Percentiles rank a stretch among this genome's conserved stretches.
Evolutionary conservation across 2,113 vertebrate genomes (phyloP).

Genomic region (Synodontis membranacea): DNA sequence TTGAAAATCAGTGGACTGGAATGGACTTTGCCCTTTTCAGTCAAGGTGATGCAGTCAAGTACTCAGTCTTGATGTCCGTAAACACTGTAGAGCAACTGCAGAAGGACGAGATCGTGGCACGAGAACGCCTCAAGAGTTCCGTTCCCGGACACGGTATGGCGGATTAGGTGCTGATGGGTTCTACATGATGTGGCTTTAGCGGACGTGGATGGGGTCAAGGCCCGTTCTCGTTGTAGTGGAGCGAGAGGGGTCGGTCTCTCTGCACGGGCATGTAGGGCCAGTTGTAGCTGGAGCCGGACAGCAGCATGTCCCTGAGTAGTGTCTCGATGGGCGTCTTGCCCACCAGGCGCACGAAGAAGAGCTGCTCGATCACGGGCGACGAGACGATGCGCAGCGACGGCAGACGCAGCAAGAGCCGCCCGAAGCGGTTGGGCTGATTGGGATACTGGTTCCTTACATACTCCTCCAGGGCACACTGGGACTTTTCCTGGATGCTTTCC

Average conservation of each 20-base stretch:
- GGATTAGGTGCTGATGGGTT: constrained; percentile 49
- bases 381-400: constrained; percentile 84
- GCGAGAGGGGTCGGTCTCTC: constrained; percentile 74
- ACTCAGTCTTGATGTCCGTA: constrained; percentile 51
- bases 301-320: constrained; percentile 84
- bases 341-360: constrained; percentile 85
- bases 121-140: constrained; percentile 25
- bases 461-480: constrained; percentile 85
- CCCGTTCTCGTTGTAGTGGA: constrained; percentile 79
- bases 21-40: constrained; percentile 55
- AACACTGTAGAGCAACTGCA: constrained; percentile 1
- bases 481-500: constrained; percentile 85
- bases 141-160: constrained; percentile 31
- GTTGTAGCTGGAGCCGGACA: constrained; percentile 83
- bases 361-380: constrained; percentile 84
- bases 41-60: constrained; percentile 55
- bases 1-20: constrained; percentile 54
- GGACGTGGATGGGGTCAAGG: constrained; percentile 62
- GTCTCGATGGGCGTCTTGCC: constrained; percentile 89
- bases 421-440: constrained; percentile 82
- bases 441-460: constrained; percentile 85
- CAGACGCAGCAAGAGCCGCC: constrained; percentile 82
- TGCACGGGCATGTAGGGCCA: constrained; percentile 86
- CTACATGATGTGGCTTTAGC: constrained; percentile 31
- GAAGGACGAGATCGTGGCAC: constrained; percentile 5